Evolutionary conservation across 2,113 vertebrate genomes (phyloP).

Genomic region (Oreochromis niloticus): DNA sequence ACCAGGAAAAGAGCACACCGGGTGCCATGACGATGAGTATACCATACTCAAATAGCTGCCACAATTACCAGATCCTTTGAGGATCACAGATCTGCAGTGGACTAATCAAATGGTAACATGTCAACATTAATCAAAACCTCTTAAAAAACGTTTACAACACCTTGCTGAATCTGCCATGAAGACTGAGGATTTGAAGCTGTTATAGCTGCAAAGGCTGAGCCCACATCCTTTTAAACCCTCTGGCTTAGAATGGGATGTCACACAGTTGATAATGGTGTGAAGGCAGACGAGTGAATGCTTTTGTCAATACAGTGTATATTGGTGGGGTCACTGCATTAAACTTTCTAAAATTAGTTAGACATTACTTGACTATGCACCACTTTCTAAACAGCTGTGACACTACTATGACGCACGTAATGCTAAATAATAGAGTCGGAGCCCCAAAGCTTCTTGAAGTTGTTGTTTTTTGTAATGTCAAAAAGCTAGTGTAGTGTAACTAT

Average conservation of each 20-base stretch:
- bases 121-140: neutral
- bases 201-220: neutral
- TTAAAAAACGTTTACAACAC: neutral
- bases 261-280: neutral
- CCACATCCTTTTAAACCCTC: neutral
- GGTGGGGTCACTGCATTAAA: neutral
- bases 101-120: neutral
- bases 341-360: neutral
- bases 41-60: neutral
- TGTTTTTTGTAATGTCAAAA: neutral
- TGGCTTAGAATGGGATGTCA: neutral
- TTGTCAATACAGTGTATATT: neutral
- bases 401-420: neutral
- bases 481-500: neutral
- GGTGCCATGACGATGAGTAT: neutral
- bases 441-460: neutral
- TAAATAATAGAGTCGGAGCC: neutral
- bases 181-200: neutral
- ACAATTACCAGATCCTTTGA: neutral
- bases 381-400: neutral
- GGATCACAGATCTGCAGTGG: neutral
- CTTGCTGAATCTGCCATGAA: neutral
- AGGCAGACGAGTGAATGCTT: neutral
- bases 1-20: neutral
- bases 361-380: neutral